phyloP scores from a whole-genome alignment of 1,140 invertebrate genomes.

The Lepidostoma basale region DNA sequence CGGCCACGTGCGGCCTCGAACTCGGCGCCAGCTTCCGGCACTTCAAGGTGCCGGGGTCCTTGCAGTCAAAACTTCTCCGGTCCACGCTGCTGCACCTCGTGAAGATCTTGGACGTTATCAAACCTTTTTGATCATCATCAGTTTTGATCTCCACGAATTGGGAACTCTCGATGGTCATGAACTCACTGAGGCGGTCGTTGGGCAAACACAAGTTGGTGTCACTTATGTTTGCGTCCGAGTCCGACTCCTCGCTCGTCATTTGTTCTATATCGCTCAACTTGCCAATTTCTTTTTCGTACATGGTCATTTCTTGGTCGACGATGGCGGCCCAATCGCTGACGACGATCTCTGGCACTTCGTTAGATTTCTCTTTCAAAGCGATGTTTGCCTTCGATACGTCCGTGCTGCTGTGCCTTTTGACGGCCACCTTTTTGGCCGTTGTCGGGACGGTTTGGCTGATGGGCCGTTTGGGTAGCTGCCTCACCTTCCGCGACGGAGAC shows the following conservation, averaged over 20 bases:
- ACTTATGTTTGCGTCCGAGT: conserved; percentile 48
- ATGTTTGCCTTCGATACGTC: conserved; percentile 5
- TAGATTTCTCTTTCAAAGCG: conserved; percentile 6
- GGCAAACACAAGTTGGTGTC: conserved; percentile 54
- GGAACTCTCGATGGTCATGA: conserved; percentile 52
- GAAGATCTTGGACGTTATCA: conserved; percentile 40
- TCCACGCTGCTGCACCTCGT: conserved; percentile 27
- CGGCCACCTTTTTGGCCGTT: conserved; percentile 46
- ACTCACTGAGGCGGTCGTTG: conserved; percentile 57
- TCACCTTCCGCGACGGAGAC: conserved; percentile 57
- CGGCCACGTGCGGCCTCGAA: not conserved
- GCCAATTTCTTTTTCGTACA: conserved; percentile 57
- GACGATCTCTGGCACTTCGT: conserved; percentile 33
- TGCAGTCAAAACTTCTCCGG: conserved; percentile 47
- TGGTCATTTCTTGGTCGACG: conserved; percentile 56
- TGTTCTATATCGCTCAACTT: conserved; percentile 49
- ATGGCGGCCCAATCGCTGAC: conserved; percentile 49
- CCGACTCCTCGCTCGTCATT: conserved; percentile 54
- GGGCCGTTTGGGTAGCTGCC: conserved; percentile 54
- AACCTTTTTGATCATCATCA: conserved; percentile 48
- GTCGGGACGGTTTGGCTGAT: conserved; percentile 37
- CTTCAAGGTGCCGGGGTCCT: conserved; percentile 47
- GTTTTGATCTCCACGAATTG: conserved; percentile 38
- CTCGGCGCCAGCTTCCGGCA: conserved; percentile 6
- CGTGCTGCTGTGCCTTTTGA: conserved; percentile 24